Base-by-base conservation (phyloP, 2,888 invertebrate species). In the Neoitamus cyanurus region DNA sequence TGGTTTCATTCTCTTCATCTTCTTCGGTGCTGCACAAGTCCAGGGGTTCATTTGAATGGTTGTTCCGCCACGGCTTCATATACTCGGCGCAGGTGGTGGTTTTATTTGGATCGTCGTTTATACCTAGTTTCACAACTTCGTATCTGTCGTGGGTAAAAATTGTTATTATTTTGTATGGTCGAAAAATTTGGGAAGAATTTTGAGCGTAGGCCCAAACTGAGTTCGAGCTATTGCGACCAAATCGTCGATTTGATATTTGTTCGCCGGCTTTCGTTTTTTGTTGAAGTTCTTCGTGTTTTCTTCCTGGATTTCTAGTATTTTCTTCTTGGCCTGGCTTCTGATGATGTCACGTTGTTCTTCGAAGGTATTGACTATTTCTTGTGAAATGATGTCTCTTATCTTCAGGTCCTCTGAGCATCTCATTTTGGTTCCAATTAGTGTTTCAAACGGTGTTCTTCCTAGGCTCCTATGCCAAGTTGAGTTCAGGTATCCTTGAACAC, bases 401-500 rank as follows among this genome's bases (percentile, higher is more conserved):
- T 36, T 2, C 1, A 36, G 4, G 6, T 77, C 77, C 9, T 37
- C 69, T 7, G 25, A 5, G 4, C 25, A 20, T 48, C 73, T 42
- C 84, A 86, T 85, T 13, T 36, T 37, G 9, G 83, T 83, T 5
- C 85, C 85, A 9, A 72, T n/a, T 30, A 86, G 9, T 3, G 85
- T 3, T n/a, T 85, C 75, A 37, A 86, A 85, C 11, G 85, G 86
- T n/a, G 86, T 85, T 34, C 31, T 83, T 2, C 7, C 28, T 9
- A 84, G 82, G 2, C 77, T 73, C n/a, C 86, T 13, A 15, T 82
- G 37, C 11, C 13, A 77, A 0, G 82, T 84, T 3, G 87, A 86
- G 83, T 90, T 88, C 48, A 88, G 36, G 84, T 85, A 86, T 87
- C 87, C 86, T 85, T 89, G 88, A 30, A 88, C 86, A 46, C 68